A percentile compares a stretch with the other conserved stretches of the same genome.
Evolutionary conservation across 53 echinoderm and acorn worm species (phyloP).

Genomic region (Mesocentrotus franciscanus): DNA sequence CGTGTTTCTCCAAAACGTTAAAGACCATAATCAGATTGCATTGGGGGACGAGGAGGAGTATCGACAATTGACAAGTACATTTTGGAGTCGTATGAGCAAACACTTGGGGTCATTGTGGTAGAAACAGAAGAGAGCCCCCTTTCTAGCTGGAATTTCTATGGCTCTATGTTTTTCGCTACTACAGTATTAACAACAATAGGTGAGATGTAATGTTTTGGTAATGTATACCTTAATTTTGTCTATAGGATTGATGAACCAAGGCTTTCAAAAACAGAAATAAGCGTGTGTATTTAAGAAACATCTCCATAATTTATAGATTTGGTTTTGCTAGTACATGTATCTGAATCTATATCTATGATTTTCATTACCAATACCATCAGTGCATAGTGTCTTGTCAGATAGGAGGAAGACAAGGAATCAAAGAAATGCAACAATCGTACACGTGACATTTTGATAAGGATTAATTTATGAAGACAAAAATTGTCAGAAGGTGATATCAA

Average conservation of each 20-base stretch:
- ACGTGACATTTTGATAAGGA: no score
- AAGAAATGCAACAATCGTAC: no score
- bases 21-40: neutral
- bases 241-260: neutral
- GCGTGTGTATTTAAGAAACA: no score
- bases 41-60: constrained; percentile 3
- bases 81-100: constrained; percentile 23
- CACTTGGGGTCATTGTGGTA: constrained; percentile 12
- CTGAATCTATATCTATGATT: no score
- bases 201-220: constrained; percentile 63
- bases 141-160: constrained; percentile 86
- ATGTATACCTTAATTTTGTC: neutral
- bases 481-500: no score
- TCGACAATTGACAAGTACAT: neutral
- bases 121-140: neutral
- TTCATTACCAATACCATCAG: no score
- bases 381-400: no score
- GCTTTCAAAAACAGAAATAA: neutral
- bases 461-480: no score
- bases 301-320: no score
- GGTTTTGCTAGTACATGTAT: no score
- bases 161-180: constrained; percentile 85
- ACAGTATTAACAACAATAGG: constrained; percentile 93
- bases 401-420: no score
- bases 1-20: constrained; percentile 8